phyloP scores from a whole-genome alignment of 2,797 vertebrate genomes.

The Amblyraja radiata region DNA sequence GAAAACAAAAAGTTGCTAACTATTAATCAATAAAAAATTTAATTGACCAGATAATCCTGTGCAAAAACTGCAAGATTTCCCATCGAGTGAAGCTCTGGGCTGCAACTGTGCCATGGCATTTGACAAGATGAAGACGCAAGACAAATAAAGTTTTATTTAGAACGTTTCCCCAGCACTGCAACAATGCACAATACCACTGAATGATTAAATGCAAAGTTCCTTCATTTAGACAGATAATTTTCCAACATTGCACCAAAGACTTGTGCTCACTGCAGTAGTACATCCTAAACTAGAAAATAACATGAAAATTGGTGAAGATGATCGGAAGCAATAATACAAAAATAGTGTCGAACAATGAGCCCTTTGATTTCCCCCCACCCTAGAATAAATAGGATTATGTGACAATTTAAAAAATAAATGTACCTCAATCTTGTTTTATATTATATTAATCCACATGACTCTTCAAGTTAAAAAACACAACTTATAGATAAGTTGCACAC shows the following conservation, averaged over 20 bases:
- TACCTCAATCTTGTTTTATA: no score
- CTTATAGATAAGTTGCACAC: no score
- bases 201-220: neutral
- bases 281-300: neutral
- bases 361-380: neutral
- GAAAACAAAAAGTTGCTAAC: neutral
- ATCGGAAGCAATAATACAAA: neutral
- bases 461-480: no score
- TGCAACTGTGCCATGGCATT: no score
- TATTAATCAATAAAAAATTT: neutral
- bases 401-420: no score
- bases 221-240: neutral
- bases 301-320: neutral
- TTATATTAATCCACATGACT: no score
- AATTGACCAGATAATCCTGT: neutral
- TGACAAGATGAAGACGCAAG: neutral
- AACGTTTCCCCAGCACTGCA: neutral
- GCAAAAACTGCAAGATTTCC: no score
- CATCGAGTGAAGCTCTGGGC: no score
- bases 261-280: neutral
- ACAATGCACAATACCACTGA: neutral
- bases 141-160: neutral
- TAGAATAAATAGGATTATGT: no score
- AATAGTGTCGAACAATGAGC: neutral
- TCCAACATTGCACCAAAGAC: neutral